phyloP scores from a whole-genome alignment of 2,888 invertebrate genomes.

The Drosophila ochracea region DNA sequence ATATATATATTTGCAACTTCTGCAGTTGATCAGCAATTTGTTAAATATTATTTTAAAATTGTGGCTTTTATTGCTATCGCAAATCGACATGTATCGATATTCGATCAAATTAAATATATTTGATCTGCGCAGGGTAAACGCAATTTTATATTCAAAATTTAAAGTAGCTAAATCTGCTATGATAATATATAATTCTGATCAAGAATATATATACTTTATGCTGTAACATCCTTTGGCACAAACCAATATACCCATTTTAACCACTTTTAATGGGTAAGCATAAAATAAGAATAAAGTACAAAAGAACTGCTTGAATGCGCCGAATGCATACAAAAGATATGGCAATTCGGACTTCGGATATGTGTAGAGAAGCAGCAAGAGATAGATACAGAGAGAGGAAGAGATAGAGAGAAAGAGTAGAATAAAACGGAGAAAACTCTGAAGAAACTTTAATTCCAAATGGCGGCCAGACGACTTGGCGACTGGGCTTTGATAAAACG shows the following conservation, averaged over 20 bases:
- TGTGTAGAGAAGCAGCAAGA: constrained; percentile 27
- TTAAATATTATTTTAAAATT: too few relatives aligned
- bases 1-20: neutral
- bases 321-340: constrained; percentile 74
- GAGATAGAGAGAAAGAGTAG: neutral
- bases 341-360: constrained; percentile 44
- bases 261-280: neutral
- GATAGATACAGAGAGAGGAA: neutral
- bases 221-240: neutral
- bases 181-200: too few relatives aligned
- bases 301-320: constrained; percentile 64
- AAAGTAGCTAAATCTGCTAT: too few relatives aligned
- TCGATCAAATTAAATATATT: too few relatives aligned
- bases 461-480: constrained; percentile 61
- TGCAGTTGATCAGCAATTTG: too few relatives aligned
- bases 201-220: neutral
- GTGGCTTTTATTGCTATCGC: too few relatives aligned
- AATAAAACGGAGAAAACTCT: constrained; percentile 43
- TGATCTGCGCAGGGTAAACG: too few relatives aligned
- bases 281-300: constrained; percentile 21
- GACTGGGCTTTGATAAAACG: constrained; percentile 63
- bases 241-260: neutral
- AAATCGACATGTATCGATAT: too few relatives aligned
- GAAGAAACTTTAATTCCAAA: constrained; percentile 59
- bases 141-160: too few relatives aligned